Conservation (phyloP, 2,888 invertebrate species). For the Chloroclysta siterata region DNA sequence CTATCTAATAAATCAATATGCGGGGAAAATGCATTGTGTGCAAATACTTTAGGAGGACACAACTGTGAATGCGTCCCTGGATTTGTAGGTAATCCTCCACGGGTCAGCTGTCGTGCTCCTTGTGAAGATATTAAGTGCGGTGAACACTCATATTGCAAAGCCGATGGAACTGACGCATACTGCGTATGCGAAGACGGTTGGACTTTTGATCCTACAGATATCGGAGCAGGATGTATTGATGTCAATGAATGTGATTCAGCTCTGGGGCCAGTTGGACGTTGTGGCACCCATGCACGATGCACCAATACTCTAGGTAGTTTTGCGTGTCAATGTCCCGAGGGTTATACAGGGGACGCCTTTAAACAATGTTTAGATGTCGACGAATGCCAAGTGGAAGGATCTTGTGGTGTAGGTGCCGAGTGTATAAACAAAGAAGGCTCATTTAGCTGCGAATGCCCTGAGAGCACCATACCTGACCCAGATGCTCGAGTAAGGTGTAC, state of each 20-base stretch:
- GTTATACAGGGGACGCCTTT: conserved; percentile 93
- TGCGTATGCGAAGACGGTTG: conserved; percentile 97
- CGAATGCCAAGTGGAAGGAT: conserved; percentile 89
- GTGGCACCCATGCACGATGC: conserved; percentile 93
- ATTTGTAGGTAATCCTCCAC: conserved; percentile 92
- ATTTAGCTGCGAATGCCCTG: conserved; percentile 92
- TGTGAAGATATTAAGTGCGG: conserved; percentile 96
- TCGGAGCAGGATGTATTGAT: conserved; percentile 95
- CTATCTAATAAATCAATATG: conserved; percentile 81
- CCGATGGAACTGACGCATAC: conserved; percentile 94
- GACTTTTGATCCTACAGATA: conserved; percentile 95
- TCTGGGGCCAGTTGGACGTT: conserved; percentile 91
- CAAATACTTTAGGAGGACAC: conserved; percentile 92
- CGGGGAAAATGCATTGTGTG: conserved; percentile 90
- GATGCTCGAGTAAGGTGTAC: conserved; percentile 93
- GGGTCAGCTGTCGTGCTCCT: conserved; percentile 93
- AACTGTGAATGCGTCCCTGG: conserved; percentile 93
- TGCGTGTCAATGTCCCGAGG: conserved; percentile 92
- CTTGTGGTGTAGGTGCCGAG: conserved; percentile 92
- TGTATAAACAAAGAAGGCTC: conserved; percentile 92
- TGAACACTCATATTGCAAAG: conserved; percentile 94
- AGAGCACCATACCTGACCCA: conserved; percentile 92
- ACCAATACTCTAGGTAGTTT: conserved; percentile 92
- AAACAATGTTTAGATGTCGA: conserved; percentile 93
- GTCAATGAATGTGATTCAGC: conserved; percentile 94